Evolutionary conservation across 2,113 vertebrate species (phyloP).

Genomic region (Aspiorhynchus laticeps): DNA sequence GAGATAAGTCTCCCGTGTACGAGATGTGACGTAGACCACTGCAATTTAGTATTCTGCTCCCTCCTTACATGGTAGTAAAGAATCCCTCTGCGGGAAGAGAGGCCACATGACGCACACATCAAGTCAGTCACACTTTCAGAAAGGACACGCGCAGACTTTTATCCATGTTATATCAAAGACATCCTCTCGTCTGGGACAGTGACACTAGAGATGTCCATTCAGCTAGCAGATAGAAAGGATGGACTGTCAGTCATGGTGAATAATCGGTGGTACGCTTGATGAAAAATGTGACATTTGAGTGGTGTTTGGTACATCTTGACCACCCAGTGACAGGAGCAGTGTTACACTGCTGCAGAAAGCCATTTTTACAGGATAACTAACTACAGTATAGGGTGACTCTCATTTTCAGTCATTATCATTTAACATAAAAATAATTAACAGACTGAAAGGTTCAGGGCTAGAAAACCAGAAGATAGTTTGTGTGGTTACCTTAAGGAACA

Average conservation of each 20-base stretch:
- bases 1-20: constrained; percentile 65
- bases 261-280: constrained; percentile 35
- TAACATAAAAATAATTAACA: neutral
- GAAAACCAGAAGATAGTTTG: neutral
- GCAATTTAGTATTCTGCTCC: constrained; percentile 51
- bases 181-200: constrained; percentile 46
- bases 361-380: constrained; percentile 42
- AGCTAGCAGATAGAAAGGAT: constrained; percentile 58
- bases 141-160: constrained; percentile 47
- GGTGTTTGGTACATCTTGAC: constrained; percentile 50
- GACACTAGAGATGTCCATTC: constrained; percentile 51
- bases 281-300: constrained; percentile 59
- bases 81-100: constrained; percentile 48
- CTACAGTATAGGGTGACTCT: constrained; percentile 51
- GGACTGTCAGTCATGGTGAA: constrained; percentile 62
- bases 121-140: constrained; percentile 48
- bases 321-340: constrained; percentile 29
- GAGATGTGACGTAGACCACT: constrained; percentile 68
- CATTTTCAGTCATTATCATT: neutral
- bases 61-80: constrained; percentile 30
- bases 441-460: neutral
- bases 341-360: constrained; percentile 37
- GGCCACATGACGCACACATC: constrained; percentile 39
- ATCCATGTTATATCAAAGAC: constrained; percentile 64
- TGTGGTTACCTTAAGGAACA: neutral